Evolutionary conservation across 2,888 invertebrate species (phyloP).

Genomic region (Ophraella communa): DNA sequence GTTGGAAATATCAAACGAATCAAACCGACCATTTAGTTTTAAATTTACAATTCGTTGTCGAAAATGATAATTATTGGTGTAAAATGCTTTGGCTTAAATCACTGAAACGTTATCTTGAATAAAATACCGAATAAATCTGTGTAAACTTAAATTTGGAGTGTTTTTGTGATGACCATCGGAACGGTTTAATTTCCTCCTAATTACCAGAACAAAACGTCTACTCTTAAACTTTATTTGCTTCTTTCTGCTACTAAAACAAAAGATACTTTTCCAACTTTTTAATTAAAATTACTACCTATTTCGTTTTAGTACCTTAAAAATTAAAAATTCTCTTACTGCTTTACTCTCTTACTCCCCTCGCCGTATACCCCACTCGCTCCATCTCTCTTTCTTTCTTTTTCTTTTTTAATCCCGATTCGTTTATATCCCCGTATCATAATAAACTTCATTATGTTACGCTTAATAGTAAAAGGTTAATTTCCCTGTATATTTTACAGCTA

Average conservation of each 20-base stretch:
- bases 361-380: not conserved
- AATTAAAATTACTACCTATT: constrained; percentile 61
- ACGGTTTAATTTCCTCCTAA: constrained; percentile 59
- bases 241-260: constrained; percentile 58
- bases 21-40: too few relatives aligned
- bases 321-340: constrained; percentile 54
- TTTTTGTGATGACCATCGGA: constrained; percentile 52
- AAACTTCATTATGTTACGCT: constrained; percentile 52
- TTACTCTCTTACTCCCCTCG: constrained; percentile 29
- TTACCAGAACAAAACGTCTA: constrained; percentile 58
- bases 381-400: constrained; percentile 20
- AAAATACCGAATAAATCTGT: constrained; percentile 51
- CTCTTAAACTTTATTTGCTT: constrained; percentile 57
- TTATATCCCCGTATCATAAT: constrained; percentile 50
- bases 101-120: constrained; percentile 37
- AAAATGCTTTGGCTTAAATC: not conserved
- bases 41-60: too few relatives aligned
- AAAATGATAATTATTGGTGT: too few relatives aligned
- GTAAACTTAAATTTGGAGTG: constrained; percentile 52
- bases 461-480: constrained; percentile 48
- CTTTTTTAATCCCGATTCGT: constrained; percentile 47
- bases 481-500: constrained; percentile 41
- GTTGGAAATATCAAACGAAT: too few relatives aligned
- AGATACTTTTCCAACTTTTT: constrained; percentile 60
- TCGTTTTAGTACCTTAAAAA: constrained; percentile 58